A percentile compares a stretch with the other conserved stretches of the same genome.
Evolutionary conservation across 2,888 invertebrate species (phyloP).

Genomic region (Pantelozetes paolii): DNA sequence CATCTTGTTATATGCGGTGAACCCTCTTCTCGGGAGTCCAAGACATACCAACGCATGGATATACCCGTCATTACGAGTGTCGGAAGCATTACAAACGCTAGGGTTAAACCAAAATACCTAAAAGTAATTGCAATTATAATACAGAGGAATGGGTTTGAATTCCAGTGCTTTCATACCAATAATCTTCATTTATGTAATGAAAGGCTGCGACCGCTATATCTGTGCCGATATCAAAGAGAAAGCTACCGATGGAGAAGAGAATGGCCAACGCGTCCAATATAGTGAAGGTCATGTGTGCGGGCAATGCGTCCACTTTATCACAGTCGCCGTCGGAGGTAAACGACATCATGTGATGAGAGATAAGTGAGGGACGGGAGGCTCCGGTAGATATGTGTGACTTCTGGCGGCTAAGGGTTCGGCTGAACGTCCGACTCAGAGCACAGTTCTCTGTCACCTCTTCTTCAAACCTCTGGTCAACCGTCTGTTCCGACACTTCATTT

Average conservation of each 20-base stretch:
- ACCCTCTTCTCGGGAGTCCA: constrained; percentile 45
- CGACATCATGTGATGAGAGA: constrained; percentile 27
- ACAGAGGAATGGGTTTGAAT: background rate
- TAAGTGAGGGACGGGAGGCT: constrained; percentile 14
- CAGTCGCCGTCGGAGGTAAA: background rate
- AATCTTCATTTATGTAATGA: constrained; percentile 50
- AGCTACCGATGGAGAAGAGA: constrained; percentile 47
- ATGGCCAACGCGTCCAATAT: constrained; percentile 45
- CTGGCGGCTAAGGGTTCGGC: background rate
- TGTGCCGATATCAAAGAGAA: constrained; percentile 47
- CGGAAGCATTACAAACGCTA: constrained; percentile 67
- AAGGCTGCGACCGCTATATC: constrained; percentile 47
- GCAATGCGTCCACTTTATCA: constrained; percentile 40
- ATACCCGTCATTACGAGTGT: constrained; percentile 70
- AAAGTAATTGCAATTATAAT: background rate
- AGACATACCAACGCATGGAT: constrained; percentile 63
- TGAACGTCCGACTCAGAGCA: background rate
- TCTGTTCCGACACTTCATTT: background rate
- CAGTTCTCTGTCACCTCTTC: background rate
- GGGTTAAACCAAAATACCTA: constrained; percentile 64
- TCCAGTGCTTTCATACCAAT: constrained; percentile 49
- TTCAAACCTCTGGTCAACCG: background rate
- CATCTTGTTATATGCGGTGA: constrained; percentile 42
- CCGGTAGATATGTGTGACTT: background rate
- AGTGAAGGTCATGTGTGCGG: constrained; percentile 44